A percentile compares a stretch with the other conserved stretches of the same genome.
These are phyloP conservation scores for Tetrapedia diversipes DNA, from an alignment of 2,888 invertebrate species.

Conservation along the genomic window DNA sequence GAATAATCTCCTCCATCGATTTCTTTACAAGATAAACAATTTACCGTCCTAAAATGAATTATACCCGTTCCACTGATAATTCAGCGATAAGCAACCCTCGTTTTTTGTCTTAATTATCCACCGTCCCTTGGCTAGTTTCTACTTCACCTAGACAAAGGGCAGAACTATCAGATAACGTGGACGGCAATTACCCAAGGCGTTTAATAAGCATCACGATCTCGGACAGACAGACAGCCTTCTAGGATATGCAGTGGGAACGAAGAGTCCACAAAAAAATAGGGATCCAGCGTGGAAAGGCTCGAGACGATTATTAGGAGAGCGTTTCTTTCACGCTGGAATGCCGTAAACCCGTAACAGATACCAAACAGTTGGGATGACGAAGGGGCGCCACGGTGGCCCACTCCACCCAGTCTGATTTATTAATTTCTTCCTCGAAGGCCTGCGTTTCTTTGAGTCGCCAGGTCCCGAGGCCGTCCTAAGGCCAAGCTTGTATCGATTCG, in stretches of 20 bases:
- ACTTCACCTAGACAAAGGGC: background rate
- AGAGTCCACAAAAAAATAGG: background rate
- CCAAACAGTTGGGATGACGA: conserved; percentile 55
- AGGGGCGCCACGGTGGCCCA: conserved; percentile 57
- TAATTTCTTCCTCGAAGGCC: conserved; percentile 62
- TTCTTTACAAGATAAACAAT: conserved; percentile 15
- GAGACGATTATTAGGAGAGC: conserved; percentile 61
- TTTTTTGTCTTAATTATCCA: conserved; percentile 23
- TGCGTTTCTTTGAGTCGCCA: conserved; percentile 26
- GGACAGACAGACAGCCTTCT: background rate
- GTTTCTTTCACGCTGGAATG: conserved; percentile 59
- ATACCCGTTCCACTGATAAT: conserved; percentile 27
- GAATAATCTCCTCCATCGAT: background rate
- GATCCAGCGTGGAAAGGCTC: conserved; percentile 24
- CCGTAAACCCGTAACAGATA: conserved; percentile 60
- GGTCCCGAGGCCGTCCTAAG: conserved; percentile 14
- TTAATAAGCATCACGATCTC: conserved; percentile 36
- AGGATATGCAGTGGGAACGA: background rate
- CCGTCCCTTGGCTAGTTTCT: background rate
- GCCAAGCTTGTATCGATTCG: conserved; percentile 61
- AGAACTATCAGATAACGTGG: conserved; percentile 3
- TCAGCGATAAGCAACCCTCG: conserved; percentile 35
- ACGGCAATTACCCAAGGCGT: background rate
- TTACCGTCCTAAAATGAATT: conserved; percentile 20
- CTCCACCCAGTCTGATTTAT: conserved; percentile 66